phyloP scores from a whole-genome alignment of 1,140 invertebrate species.

The Mercenaria mercenaria region DNA sequence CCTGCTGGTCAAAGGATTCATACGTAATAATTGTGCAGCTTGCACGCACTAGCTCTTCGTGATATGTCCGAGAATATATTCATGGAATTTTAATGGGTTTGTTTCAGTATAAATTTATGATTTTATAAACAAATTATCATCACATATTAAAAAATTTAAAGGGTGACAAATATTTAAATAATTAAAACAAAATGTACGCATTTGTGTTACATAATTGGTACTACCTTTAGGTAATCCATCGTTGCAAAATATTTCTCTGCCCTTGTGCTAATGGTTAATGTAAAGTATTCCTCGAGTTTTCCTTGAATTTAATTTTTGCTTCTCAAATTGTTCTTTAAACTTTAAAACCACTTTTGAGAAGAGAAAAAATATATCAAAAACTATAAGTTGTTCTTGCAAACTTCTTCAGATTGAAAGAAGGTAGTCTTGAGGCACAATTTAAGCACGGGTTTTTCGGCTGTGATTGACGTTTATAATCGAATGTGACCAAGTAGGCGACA shows the following conservation, averaged over 20 bases:
- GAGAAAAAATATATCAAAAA: background rate
- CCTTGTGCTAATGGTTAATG: background rate
- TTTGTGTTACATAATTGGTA: no score
- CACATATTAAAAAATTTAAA: no score
- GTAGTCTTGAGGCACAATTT: background rate
- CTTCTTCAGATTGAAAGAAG: slow-evolving; percentile 5
- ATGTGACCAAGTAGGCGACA: slow-evolving; percentile 40
- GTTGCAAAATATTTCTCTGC: background rate
- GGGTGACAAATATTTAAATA: no score
- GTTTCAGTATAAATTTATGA: no score
- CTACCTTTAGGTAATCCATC: slow-evolving; percentile 31
- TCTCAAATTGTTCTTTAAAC: background rate
- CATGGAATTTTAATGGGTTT: no score
- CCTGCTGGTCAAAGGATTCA: no score
- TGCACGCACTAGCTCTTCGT: no score
- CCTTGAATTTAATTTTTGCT: background rate
- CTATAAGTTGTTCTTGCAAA: background rate
- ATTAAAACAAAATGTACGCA: no score
- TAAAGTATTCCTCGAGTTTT: background rate
- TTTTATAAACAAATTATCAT: no score
- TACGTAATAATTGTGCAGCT: no score
- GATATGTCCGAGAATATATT: no score
- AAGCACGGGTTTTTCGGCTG: background rate
- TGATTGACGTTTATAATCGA: slow-evolving; percentile 30
- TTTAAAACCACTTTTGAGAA: background rate